Base-by-base conservation (phyloP, 35 echinoderm and acorn worm species). In the Lytechinus pictus region DNA sequence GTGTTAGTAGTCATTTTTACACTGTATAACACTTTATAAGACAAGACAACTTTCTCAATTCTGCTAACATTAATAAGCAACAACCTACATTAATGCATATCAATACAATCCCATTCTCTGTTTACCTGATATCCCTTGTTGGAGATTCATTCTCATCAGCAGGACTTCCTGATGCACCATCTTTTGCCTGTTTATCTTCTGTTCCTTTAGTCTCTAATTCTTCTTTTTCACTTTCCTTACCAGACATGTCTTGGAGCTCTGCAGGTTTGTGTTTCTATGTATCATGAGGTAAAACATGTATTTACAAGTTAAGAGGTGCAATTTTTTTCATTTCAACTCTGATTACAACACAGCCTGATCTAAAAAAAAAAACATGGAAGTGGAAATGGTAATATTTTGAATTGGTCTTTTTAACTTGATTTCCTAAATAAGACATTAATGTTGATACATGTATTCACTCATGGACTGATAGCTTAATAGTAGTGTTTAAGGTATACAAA, bases 211-310 rank as follows among this genome's bases (percentile, higher is more conserved):
- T 79, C 66, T 79, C n/a, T 79, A n/a, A 8, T 24, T 79, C 66
- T 79, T 79, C 66, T 79, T 79, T 79, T n/a, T 16, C 66, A 79
- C 66, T 79, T 24, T 79, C 19, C 16, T 16, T 79, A 4, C 66
- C 66, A n/a, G 66, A 79, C 66, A 79, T 79, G 66, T 79, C 66
- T n/a, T 79, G 66, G 66, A 79, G 66, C 66, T 79, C 66, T 79
- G 66, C 16, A 19, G n/a, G 66, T 79, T 79, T 79, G 6, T n/a
- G 66, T 24, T 79, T 79, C 66, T 79, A 24, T n/a, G 19, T 6
- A 8, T 24, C 19, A n/a, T 8, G 4, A 79, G n/a, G n/a, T n/a
- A n/a, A 79, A 58, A n/a, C 7, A 79, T 79, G 4, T 3, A 0
- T 79, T 79, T 79, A 58, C 2, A 58, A 79, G 19, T 79, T 44